Evolutionary conservation across 2,797 vertebrate species (phyloP).

Genomic region (Eulemur coronatus): DNA sequence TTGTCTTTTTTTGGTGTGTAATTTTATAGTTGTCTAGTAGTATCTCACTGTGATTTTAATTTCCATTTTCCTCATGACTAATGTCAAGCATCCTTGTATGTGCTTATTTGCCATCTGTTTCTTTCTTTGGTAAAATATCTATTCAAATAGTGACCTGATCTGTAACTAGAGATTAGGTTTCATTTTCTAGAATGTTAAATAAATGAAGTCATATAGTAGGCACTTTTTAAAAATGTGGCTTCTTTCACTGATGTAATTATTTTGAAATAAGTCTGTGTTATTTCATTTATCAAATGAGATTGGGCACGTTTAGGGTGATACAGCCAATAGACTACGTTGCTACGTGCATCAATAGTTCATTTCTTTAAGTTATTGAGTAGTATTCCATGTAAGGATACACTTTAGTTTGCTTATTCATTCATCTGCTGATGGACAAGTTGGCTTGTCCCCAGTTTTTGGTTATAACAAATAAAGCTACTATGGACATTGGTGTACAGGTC

Average conservation of each 20-base stretch:
- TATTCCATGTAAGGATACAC: neutral
- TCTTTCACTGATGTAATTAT: neutral
- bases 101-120: neutral
- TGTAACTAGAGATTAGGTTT: neutral
- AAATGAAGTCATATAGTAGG: neutral
- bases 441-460: neutral
- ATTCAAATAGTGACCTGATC: neutral
- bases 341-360: neutral
- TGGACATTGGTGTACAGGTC: too few relatives aligned
- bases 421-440: neutral
- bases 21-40: neutral
- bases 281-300: neutral
- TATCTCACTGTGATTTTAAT: neutral
- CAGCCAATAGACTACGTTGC: neutral
- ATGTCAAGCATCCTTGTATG: neutral
- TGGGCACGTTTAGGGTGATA: neutral
- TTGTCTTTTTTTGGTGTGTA: neutral
- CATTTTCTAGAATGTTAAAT: neutral
- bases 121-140: slow-evolving; percentile 1
- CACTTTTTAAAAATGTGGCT: neutral
- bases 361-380: neutral
- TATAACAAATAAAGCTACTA: neutral
- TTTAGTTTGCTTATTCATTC: neutral
- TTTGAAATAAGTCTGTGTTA: neutral
- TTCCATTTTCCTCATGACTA: neutral